Conservation (phyloP, 2,888 invertebrate genomes). For the Galeopsomyia nigrocyanea region DNA sequence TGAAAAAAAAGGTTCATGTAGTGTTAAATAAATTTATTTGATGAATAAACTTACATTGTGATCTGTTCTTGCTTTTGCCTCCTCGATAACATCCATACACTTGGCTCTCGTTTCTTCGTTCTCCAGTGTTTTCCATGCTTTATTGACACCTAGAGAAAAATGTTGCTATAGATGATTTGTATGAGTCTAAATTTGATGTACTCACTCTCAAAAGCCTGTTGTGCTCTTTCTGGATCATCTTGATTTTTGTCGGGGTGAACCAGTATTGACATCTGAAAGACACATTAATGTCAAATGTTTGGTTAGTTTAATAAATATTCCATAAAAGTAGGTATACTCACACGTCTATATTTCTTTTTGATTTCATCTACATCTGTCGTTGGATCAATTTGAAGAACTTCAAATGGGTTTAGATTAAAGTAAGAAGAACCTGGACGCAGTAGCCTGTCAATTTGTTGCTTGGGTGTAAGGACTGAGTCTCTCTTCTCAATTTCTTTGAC, state of each 20-base stretch:
- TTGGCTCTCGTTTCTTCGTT: conserved; percentile 93
- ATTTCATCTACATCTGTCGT: conserved; percentile 91
- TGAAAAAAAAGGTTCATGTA: neutral
- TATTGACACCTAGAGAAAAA: conserved; percentile 80
- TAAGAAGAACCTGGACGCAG: conserved; percentile 97
- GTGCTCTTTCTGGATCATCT: conserved; percentile 94
- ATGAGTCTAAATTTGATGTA: conserved; percentile 12
- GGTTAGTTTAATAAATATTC: neutral
- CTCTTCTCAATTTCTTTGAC: conserved; percentile 99
- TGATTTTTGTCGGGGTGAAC: conserved; percentile 99
- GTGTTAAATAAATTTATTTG: neutral
- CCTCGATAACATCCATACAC: conserved; percentile 96
- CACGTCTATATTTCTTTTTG: conserved; percentile 94
- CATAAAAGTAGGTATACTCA: conserved; percentile 58
- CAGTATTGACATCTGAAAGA: conserved; percentile 85
- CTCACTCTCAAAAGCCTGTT: conserved; percentile 87
- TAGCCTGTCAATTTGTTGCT: conserved; percentile 96
- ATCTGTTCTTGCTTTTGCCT: conserved; percentile 95
- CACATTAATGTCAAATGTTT: conserved; percentile 57
- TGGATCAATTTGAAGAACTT: conserved; percentile 92
- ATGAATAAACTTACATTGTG: conserved; percentile 78
- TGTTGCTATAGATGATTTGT: neutral
- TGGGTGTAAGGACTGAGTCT: conserved; percentile 95
- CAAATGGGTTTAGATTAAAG: conserved; percentile 97
- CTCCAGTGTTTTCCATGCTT: conserved; percentile 95